These are phyloP conservation scores for Cepphus grylle DNA, from an alignment of 2,113 vertebrate genomes.

Conservation along the genomic window DNA sequence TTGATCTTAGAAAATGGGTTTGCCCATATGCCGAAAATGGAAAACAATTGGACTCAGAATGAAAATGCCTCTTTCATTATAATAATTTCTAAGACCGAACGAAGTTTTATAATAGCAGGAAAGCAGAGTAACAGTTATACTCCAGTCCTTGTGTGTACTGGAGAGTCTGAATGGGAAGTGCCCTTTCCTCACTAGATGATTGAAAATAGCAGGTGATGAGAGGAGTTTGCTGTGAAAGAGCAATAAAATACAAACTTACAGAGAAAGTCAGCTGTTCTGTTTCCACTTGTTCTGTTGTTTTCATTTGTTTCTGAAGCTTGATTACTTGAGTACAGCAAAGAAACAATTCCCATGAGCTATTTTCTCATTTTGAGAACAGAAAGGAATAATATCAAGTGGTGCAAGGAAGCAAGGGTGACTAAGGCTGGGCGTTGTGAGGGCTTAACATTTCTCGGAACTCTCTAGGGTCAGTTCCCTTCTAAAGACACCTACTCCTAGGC, in stretches of 20 bases:
- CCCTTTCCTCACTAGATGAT: neutral
- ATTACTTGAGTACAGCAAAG: neutral
- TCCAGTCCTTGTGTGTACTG: fast-evolving
- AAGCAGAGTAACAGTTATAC: neutral
- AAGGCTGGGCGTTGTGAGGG: neutral
- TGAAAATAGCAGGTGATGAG: neutral
- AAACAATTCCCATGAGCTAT: constrained; percentile 7
- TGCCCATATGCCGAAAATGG: neutral
- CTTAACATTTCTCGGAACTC: neutral
- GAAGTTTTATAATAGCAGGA: neutral
- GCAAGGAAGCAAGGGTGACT: neutral
- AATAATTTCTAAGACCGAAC: neutral
- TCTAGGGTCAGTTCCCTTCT: neutral
- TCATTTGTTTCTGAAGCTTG: constrained; percentile 9
- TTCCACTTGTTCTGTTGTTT: neutral
- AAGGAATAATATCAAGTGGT: neutral
- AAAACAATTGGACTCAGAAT: neutral
- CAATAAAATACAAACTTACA: neutral
- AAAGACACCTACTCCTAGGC: neutral
- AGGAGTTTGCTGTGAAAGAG: neutral
- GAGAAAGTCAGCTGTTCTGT: neutral
- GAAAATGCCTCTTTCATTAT: neutral
- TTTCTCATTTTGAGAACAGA: constrained; percentile 30
- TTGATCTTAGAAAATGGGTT: neutral
- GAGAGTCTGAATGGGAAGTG: neutral